Evolutionary conservation across 2,888 invertebrate species (phyloP).

Genomic region (Synanthedon andrenaeformis): DNA sequence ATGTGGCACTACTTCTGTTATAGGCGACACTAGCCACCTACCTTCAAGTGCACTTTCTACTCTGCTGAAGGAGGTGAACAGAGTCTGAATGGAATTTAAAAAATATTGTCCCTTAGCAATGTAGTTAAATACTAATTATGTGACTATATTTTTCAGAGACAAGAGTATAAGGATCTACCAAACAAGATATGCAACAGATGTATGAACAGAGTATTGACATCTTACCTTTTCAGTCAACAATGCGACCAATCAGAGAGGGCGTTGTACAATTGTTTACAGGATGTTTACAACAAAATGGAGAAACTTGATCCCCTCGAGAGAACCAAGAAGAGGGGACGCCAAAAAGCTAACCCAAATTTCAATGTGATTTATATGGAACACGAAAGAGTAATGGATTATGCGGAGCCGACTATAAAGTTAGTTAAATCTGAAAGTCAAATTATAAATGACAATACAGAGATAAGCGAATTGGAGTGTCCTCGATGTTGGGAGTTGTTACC

Average conservation of each 20-base stretch:
- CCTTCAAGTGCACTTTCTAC: no score
- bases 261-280: constrained; percentile 46
- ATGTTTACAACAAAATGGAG: constrained; percentile 44
- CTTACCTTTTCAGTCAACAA: constrained; percentile 52
- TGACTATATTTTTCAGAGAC: constrained; percentile 31
- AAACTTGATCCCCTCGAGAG: constrained; percentile 46
- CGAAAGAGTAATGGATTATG: constrained; percentile 44
- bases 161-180: constrained; percentile 28
- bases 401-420: constrained; percentile 44
- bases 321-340: constrained; percentile 40
- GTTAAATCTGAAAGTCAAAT: constrained; percentile 25
- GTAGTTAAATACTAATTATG: no score
- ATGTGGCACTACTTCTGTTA: no score
- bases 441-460: constrained; percentile 13
- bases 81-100: no score
- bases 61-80: no score
- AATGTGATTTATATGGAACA: constrained; percentile 36
- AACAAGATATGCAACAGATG: constrained; percentile 48
- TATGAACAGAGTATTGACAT: constrained; percentile 32
- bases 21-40: no score
- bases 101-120: no score
- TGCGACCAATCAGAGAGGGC: constrained; percentile 50
- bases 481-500: constrained; percentile 49
- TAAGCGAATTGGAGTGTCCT: constrained; percentile 40
- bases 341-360: constrained; percentile 40